Evolutionary conservation across 2,113 vertebrate species (phyloP).

Genomic region (Bujurquina vittata): DNA sequence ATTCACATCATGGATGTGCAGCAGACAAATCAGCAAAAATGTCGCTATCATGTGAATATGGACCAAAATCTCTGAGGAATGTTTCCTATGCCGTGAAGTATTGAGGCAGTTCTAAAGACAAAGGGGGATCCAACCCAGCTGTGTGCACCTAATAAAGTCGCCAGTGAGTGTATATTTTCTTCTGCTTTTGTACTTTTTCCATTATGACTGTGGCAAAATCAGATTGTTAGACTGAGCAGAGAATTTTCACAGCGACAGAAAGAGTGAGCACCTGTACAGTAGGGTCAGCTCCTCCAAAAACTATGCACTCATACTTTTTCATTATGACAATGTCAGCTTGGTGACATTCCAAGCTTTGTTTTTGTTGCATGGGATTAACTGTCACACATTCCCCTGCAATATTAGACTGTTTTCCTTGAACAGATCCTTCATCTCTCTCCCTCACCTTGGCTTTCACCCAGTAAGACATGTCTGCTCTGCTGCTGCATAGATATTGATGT

Average conservation of each 20-base stretch:
- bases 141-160: neutral
- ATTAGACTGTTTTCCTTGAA: constrained; percentile 22
- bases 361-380: constrained; percentile 33
- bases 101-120: neutral
- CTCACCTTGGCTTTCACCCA: neutral
- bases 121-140: neutral
- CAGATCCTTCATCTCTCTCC: neutral
- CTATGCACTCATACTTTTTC: neutral
- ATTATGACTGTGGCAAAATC: neutral
- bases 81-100: neutral
- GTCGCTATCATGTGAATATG: neutral
- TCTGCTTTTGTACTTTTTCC: neutral
- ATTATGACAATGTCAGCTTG: neutral
- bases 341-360: constrained; percentile 29
- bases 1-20: no score
- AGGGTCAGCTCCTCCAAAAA: neutral
- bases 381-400: constrained; percentile 36
- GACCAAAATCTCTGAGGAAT: neutral
- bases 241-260: neutral
- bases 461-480: neutral
- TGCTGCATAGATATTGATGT: neutral
- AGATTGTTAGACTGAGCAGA: neutral
- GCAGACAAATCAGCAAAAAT: no score
- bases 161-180: neutral
- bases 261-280: neutral